phyloP scores from a whole-genome alignment of 2,113 vertebrate genomes.

The Holacanthus passer region DNA sequence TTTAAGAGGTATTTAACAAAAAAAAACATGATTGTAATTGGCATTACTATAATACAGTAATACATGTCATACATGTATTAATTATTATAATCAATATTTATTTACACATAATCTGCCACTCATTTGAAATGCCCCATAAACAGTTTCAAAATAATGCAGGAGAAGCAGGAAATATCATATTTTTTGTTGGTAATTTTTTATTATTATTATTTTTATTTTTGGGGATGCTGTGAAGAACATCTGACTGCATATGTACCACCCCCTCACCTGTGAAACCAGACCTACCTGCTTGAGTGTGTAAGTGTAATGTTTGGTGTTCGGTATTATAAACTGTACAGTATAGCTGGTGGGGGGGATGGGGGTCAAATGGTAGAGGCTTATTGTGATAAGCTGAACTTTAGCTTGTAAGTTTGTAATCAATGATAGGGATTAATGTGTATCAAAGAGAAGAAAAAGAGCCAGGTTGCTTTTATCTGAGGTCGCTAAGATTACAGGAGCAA shows the following conservation, averaged over 20 bases:
- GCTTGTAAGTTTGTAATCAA: slow-evolving; percentile 86
- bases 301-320: not conserved
- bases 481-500: slow-evolving; percentile 78
- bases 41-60: not conserved
- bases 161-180: not conserved
- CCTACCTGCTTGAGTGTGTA: not conserved
- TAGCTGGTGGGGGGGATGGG: not conserved
- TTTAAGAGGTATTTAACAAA: not conserved
- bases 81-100: too few species aligned
- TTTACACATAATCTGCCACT: too few species aligned
- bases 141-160: not conserved
- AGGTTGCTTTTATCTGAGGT: slow-evolving; percentile 82
- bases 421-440: slow-evolving; percentile 86
- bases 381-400: slow-evolving; percentile 82
- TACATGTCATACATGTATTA: too few species aligned
- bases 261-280: not conserved
- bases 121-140: not conserved
- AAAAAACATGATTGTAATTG: not conserved
- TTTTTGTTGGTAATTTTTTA: not conserved
- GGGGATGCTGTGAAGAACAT: too few species aligned
- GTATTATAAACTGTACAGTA: slow-evolving; percentile 43
- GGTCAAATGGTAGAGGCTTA: slow-evolving; percentile 76
- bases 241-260: too few species aligned
- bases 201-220: too few species aligned
- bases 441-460: slow-evolving; percentile 77